Base-by-base conservation (phyloP, 2,797 vertebrate genomes). In the Pseudocheirus occidentalis region DNA sequence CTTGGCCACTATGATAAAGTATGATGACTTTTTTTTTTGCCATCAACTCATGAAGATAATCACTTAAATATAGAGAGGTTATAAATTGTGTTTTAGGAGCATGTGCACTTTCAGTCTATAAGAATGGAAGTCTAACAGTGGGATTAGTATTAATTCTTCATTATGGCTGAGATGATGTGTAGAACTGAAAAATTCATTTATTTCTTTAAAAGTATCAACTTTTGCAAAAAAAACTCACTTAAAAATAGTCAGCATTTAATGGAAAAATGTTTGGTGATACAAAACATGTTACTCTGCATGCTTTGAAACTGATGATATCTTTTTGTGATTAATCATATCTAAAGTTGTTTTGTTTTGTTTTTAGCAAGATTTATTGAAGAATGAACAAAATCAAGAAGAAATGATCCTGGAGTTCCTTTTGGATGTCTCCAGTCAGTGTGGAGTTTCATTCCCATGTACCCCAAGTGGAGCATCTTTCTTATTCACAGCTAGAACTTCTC, bases 291-390 rank as follows among this genome's bases (percentile, higher is more conserved):
- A 16, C 12, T 90, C 55, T 53, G 4, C 28, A 34, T 90, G 90
- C 54, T 46, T 91, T 89, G 29, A 28, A 89, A 21, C 62, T 94
- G 94, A 90, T 81, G 91, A 91, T 5, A 81, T 27, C 55, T 90
- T 91, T 5, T 97, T 92, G 31, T n/a, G 91, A 50, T 95, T 96
- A 3, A 87, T 97, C 95, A 58, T 28, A 31, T 94, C 94, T 98
- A 93, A 98, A 96, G 98, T 97, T 24, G 57, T 98, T 24, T 97
- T 28, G 93, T 98, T 98, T 46, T 91, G 98, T 98, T 97, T 58
- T 97, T 98, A 99, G 99, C 99, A 99, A 99, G 98, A 98, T 91
- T 98, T 99, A 96, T 98, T 99, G 98, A 99, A 98, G 98, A 99
- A 98, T 93, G 99, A 99, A 95, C 98, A 99, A 97, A 99, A 98